These are phyloP conservation scores for Platanista minor DNA, from an alignment of 2,113 vertebrate species.

Conservation along the genomic window DNA sequence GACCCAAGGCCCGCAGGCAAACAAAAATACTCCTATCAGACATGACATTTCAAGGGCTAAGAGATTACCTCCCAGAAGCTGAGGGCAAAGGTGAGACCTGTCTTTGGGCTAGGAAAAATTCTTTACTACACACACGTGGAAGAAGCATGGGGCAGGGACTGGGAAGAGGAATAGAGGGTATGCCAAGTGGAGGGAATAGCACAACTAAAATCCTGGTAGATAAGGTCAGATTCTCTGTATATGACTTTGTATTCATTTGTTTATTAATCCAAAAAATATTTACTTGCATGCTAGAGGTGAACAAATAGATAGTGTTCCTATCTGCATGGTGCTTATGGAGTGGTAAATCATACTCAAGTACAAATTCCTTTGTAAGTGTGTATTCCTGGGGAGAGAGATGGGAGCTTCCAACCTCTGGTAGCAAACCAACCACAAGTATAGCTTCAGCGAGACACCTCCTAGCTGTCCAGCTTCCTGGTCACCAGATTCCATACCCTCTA, in stretches of 20 bases:
- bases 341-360: not conserved
- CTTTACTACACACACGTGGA: not conserved
- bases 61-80: not conserved
- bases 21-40: not conserved
- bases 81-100: not conserved
- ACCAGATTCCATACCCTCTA: not conserved
- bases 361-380: not conserved
- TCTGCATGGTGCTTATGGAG: not conserved
- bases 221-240: not conserved
- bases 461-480: not conserved
- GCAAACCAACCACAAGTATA: not conserved
- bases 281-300: not conserved
- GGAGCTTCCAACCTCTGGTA: not conserved
- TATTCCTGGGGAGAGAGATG: not conserved
- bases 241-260: not conserved
- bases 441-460: not conserved
- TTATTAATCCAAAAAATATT: not conserved
- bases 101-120: not conserved
- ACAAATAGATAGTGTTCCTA: not conserved
- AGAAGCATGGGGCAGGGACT: not conserved
- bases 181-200: not conserved
- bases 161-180: not conserved
- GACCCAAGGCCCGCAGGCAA: not conserved
- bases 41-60: not conserved
- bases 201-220: not conserved